Base-by-base conservation (phyloP, 2,113 vertebrate genomes). In the Larimichthys polyactis region DNA sequence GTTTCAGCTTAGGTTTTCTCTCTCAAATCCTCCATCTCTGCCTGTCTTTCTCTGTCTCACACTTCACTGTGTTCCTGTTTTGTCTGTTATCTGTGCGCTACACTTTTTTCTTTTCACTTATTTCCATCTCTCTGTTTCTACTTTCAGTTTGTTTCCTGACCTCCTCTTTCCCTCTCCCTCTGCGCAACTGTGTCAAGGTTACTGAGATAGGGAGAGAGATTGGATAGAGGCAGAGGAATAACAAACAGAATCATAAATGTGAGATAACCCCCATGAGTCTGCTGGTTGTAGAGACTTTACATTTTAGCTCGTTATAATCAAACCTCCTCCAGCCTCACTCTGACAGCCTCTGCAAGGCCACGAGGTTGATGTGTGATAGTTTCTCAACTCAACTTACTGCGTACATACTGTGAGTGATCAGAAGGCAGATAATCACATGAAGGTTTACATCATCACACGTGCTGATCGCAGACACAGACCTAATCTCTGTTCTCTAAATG, bases 221-320 rank as follows among this genome's bases (percentile, higher is more conserved):
- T 58, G 55, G 36, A 85, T 46, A 58, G 54, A 64, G 36, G 46
- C 58, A 54, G 63, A 89, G 71, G 69, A 86, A 87, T 82, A 91
- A 85, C 86, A 92, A 92, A 90, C 86, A 87, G 89, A 94, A 90
- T 91, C 65, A 82, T 79, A 79, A 89, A 90, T 83, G 72, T 14
- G 24, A 81, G 78, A 85, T 87, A 76, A 86, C 55, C 73, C 79
- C 55, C 84, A 51, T 22, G 75, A 85, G 88, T 51, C 72, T 1
- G 40, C 70, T 32, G 24, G 52, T 32, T 79, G 85, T 81, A 67
- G 54, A 87, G 72, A 84, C 65, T 75, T 87, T 54, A 84, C 22
- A 84, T 89, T 49, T 75, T 62, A 82, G 67, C 82, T 90, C 79
- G 62, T 87, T 89, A 71, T 65, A 81, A 82, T 87, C 75, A 80